Evolutionary conservation across 2,888 invertebrate genomes (phyloP), one percentile per base, ranked within the genome.

Genomic region (Andrena flavipes): DNA sequence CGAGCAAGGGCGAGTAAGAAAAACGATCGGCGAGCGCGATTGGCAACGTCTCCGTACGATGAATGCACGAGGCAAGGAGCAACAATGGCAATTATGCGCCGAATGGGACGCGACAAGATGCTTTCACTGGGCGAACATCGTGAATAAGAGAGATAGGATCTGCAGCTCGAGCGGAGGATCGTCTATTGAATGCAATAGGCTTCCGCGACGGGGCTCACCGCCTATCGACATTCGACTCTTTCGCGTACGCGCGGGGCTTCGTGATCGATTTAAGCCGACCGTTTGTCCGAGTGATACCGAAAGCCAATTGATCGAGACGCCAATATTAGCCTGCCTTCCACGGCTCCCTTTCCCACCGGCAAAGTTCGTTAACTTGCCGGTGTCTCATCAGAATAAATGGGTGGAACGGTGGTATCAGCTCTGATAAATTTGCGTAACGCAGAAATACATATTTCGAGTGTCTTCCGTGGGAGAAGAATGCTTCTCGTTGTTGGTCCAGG

Each of bases 121-220:
- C 85, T 84, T 87, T 82, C 84, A 70, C 78, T 69, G 68, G 71
- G 60, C 70, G 78, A 87, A 56, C 84, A 80, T 82, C 84, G 74
- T 67, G 68, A 81, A 79, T 70, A 79, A 56, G 75, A 76, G 87
- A 78, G 87, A 87, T 87, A 87, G 82, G 69, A 85, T 87, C 82
- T 82, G 76, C 64, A 70, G 70, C 35, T 29, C 54, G 60, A n/a
- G 8, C 63, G 70, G 63, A 62, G 70, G 72, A 86, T 76, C 64
- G 65, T 62, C 80, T 62, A 79, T 84, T 69, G 82, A 85, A 87
- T 77, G 84, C 84, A 56, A 84, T 80, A 74, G 86, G 84, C 85
- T 87, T 84, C 86, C 77, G 71, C 56, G 48, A 42, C 56, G 33
- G 67, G 69, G 72, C 76, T 74, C 83, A 35, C 72, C 75, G 75